Evolutionary conservation across 2,888 invertebrate species (phyloP), one percentile per base, ranked within the genome.

Genomic region (Apocheima hispidaria): DNA sequence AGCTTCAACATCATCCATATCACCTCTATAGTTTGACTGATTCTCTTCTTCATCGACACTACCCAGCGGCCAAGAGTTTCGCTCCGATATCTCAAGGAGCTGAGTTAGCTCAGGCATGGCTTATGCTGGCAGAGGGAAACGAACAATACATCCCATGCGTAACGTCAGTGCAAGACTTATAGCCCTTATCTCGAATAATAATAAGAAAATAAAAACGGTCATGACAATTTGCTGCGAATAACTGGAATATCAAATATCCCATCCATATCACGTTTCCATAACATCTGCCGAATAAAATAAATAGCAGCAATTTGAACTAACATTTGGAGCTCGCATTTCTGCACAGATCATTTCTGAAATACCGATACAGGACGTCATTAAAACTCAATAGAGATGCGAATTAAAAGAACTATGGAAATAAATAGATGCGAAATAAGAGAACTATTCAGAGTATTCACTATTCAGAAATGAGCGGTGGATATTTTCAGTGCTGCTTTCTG

Each of bases 311-410:
- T 41, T 56, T 56, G 48, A 56, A 40, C 55, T 30, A 48, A 48
- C 44, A 12, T 1, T n/a, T 7, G 12, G 28, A 28, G 44, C 23
- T 23, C 26, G 14, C 46, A 36, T 30, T 48, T n/a, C n/a, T n/a
- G n/a, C n/a, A n/a, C n/a, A n/a, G n/a, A n/a, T n/a, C n/a, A n/a
- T n/a, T n/a, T 51, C 59, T n/a, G 23, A 58, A 56, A 56, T 46
- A 36, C 48, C 52, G 38, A 62, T 54, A 57, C 7, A 51, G 48
- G 52, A 50, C 35, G 35, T 65, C 65, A 67, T 69, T 69, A 67
- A 63, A 67, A 40, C 62, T 65, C 60, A 60, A 64, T 63, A 62
- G 54, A 44, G 36, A 52, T 49, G 48, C 20, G 48, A 41, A 59
- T 58, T 55, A 51, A 44, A 46, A 18, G 16, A 44, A 52, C 57